These are phyloP conservation scores for Sitophilus oryzae DNA, from an alignment of 1,140 invertebrate species.

Conservation along the genomic window DNA sequence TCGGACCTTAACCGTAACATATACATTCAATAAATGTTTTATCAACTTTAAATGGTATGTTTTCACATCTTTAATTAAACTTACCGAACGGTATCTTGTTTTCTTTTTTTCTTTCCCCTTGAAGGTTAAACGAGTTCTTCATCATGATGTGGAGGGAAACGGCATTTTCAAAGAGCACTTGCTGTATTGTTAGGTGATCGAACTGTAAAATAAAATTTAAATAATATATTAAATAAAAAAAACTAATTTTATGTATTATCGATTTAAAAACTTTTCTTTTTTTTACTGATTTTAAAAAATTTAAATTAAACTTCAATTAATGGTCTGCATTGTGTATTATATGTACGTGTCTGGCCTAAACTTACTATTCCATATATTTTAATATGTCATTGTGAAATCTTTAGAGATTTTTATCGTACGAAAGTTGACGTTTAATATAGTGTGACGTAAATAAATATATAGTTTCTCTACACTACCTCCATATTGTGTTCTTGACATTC, in stretches of 20 bases:
- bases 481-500: slow-evolving; percentile 62
- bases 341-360: too few relatives aligned
- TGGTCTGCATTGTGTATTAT: too few relatives aligned
- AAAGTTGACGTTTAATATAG: slow-evolving; percentile 6
- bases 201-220: slow-evolving; percentile 45
- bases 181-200: slow-evolving; percentile 71
- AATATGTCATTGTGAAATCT: not conserved
- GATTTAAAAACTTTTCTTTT: too few relatives aligned
- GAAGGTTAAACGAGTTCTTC: slow-evolving; percentile 67
- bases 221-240: not conserved
- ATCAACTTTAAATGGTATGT: too few relatives aligned
- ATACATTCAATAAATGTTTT: too few relatives aligned
- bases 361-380: too few relatives aligned
- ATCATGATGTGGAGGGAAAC: slow-evolving; percentile 79
- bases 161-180: slow-evolving; percentile 70
- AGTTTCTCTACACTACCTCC: slow-evolving; percentile 49
- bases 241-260: too few relatives aligned
- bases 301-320: too few relatives aligned
- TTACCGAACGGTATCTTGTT: slow-evolving; percentile 71
- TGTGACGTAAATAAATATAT: slow-evolving; percentile 9
- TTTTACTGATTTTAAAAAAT: too few relatives aligned
- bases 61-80: slow-evolving; percentile 26
- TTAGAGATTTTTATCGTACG: slow-evolving; percentile 2
- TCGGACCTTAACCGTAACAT: too few relatives aligned
- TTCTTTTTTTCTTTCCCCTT: slow-evolving; percentile 54